A percentile compares a stretch with the other conserved stretches of the same genome.
Conservation (phyloP, 2,797 vertebrate genomes). For the Phoxinus dragarum region DNA sequence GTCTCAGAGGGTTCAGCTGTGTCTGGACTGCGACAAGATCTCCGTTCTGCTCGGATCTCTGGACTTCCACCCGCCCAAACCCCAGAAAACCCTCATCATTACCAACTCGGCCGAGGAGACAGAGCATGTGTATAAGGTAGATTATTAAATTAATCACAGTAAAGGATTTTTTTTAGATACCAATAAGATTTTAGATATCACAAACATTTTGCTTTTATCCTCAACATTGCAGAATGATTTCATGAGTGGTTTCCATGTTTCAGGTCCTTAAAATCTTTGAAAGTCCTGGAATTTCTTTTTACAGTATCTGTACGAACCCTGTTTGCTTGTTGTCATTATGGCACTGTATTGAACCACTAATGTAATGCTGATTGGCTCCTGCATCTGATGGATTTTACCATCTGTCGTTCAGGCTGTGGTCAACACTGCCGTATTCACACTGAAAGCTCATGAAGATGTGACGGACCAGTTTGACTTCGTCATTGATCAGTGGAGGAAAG, state of each 20-base stretch:
- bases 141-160: neutral
- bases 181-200: neutral
- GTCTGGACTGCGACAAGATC: constrained; percentile 79
- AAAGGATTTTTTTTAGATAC: neutral
- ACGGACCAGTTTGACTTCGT: constrained; percentile 73
- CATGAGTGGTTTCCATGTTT: neutral
- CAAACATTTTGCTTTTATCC: neutral
- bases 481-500: constrained; percentile 85
- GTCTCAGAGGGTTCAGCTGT: constrained; percentile 81
- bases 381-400: neutral
- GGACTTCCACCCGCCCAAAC: constrained; percentile 74
- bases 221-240: neutral
- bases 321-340: neutral
- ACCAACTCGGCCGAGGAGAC: constrained; percentile 80
- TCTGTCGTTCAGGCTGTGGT: constrained; percentile 79
- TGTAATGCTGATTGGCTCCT: neutral
- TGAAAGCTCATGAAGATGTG: constrained; percentile 80
- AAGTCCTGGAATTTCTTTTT: no score
- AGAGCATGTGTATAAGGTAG: constrained; percentile 86
- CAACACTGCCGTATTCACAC: constrained; percentile 82
- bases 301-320: no score
- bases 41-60: constrained; percentile 79
- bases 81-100: constrained; percentile 89
- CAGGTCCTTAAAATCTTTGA: no score
- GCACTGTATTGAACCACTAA: neutral